A percentile compares a stretch with the other conserved stretches of the same genome.
Evolutionary conservation across 2,113 vertebrate species (phyloP).

Genomic region (Ophthalmolycus amberensis): DNA sequence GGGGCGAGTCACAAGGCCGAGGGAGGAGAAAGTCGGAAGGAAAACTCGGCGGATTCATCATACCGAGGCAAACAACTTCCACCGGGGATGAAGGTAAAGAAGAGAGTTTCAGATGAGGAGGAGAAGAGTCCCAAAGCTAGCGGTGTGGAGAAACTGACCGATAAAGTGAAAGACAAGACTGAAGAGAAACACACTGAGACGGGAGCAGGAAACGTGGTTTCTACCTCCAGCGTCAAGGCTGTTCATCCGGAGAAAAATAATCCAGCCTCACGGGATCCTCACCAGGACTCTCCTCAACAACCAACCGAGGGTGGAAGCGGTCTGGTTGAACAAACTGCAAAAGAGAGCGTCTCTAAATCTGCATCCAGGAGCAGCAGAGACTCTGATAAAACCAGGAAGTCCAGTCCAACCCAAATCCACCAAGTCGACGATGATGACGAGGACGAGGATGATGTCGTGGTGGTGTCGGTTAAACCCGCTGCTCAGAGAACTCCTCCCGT

Average conservation of each 20-base stretch:
- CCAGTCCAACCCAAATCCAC: conserved; percentile 3
- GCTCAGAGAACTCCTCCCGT: conserved; percentile 44
- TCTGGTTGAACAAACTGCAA: background rate
- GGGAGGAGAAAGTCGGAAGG: conserved; percentile 6
- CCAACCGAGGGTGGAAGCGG: background rate
- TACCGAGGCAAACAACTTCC: conserved; percentile 69
- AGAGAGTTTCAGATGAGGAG: conserved; percentile 69
- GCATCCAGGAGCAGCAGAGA: background rate
- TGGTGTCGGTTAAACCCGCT: conserved; percentile 76
- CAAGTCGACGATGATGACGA: background rate
- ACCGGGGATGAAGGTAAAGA: conserved; percentile 75
- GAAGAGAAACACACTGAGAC: background rate
- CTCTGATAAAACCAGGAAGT: background rate
- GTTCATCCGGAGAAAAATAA: conserved; percentile 20
- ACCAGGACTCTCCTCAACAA: background rate
- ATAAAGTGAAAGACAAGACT: background rate
- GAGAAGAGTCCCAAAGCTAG: background rate
- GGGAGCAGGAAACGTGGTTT: background rate
- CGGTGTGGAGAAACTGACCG: background rate
- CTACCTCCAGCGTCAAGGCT: background rate
- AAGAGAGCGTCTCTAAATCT: conserved; percentile 8
- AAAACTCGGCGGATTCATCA: conserved; percentile 47
- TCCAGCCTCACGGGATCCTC: conserved; percentile 12
- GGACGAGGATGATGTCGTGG: conserved; percentile 55
- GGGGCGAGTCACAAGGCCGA: conserved; percentile 24